phyloP scores from a whole-genome alignment of 2,888 invertebrate genomes.

The Tenodera sinensis region DNA sequence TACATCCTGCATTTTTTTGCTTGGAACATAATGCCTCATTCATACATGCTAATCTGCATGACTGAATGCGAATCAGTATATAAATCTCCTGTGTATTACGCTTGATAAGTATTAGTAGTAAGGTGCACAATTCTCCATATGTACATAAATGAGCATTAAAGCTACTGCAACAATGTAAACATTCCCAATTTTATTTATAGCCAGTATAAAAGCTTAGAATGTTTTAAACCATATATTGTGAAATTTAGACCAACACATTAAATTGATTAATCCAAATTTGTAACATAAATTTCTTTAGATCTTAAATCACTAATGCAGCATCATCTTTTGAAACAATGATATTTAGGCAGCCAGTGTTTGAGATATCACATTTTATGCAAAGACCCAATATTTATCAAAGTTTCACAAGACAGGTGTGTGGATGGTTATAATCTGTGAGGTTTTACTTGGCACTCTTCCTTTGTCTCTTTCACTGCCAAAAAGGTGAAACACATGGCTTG shows the following conservation, averaged over 20 bases:
- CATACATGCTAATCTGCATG: slow-evolving; percentile 28
- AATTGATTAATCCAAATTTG: too few relatives aligned
- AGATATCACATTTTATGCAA: too few relatives aligned
- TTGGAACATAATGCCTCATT: slow-evolving; percentile 19
- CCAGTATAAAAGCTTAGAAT: too few relatives aligned
- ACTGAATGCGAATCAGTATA: slow-evolving; percentile 24
- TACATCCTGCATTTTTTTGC: slow-evolving; percentile 13
- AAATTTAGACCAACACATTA: too few relatives aligned
- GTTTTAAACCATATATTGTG: too few relatives aligned
- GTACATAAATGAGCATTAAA: slow-evolving; percentile 28
- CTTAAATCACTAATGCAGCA: background rate
- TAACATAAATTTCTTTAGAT: background rate
- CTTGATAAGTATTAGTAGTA: slow-evolving; percentile 28
- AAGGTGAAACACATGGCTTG: too few relatives aligned
- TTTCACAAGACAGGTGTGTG: background rate
- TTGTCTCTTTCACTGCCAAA: too few relatives aligned
- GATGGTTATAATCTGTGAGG: background rate
- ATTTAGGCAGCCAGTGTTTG: background rate
- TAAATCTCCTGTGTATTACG: slow-evolving; percentile 28
- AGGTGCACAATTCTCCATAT: slow-evolving; percentile 22
- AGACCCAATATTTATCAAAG: background rate
- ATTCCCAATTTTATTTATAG: background rate
- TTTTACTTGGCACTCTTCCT: too few relatives aligned
- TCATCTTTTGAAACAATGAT: background rate
- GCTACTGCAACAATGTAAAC: background rate